Evolutionary conservation across 2,888 invertebrate genomes (phyloP).

Genomic region (Drosophila melanosoma): DNA sequence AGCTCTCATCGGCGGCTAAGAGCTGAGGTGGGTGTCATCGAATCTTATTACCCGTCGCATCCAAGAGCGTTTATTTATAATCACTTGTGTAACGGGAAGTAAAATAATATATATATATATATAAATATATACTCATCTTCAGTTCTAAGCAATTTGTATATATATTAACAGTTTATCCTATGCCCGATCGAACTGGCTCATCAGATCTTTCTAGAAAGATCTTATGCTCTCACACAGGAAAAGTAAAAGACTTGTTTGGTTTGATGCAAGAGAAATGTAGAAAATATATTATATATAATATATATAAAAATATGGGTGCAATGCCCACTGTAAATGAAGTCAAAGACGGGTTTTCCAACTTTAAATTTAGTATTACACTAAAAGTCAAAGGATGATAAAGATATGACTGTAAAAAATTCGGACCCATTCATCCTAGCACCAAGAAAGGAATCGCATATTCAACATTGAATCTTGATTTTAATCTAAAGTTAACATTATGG

Average conservation of each 20-base stretch:
- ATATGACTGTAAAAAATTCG: background rate
- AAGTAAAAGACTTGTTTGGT: too few relatives aligned
- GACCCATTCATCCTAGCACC: background rate
- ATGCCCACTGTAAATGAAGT: background rate
- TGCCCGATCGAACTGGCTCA: background rate
- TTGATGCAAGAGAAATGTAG: background rate
- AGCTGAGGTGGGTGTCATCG: constrained; percentile 7
- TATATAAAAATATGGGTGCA: background rate
- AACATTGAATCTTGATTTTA: background rate
- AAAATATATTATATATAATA: background rate
- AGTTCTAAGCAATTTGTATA: too few relatives aligned
- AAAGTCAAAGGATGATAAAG: background rate
- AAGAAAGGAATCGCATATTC: background rate
- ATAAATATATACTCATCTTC: background rate
- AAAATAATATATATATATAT: background rate
- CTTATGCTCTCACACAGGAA: too few relatives aligned
- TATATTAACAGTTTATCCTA: background rate
- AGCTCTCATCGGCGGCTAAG: constrained; percentile 23
- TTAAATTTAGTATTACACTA: background rate
- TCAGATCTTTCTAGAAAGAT: background rate
- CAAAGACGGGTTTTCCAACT: background rate
- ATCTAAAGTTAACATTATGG: background rate
- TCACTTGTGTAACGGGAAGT: background rate
- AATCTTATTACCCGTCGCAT: constrained; percentile 20
- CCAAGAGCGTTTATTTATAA: background rate